These are phyloP conservation scores for Blastobasis adustella DNA, from an alignment of 2,888 invertebrate genomes.

Conservation along the genomic window DNA sequence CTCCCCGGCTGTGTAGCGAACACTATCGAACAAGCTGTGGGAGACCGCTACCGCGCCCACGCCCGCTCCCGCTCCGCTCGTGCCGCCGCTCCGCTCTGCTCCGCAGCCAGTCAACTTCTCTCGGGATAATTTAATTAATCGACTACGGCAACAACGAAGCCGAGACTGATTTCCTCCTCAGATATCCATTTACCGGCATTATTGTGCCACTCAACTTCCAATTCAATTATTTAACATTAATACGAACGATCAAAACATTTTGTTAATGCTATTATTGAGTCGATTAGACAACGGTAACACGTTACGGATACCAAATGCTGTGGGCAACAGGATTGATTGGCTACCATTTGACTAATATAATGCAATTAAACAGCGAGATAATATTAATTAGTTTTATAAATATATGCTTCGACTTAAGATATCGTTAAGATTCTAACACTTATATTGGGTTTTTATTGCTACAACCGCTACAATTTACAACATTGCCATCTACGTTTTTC, in stretches of 20 bases:
- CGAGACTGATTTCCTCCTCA: constrained; percentile 60
- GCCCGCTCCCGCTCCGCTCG: constrained; percentile 13
- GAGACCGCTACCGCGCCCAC: constrained; percentile 6
- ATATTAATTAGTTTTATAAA: no score
- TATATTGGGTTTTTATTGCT: no score
- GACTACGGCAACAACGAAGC: constrained; percentile 50
- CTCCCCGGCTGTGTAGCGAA: constrained; percentile 49
- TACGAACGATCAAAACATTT: constrained; percentile 23
- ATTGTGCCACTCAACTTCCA: constrained; percentile 55
- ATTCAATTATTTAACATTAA: constrained; percentile 47
- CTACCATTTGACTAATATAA: no score
- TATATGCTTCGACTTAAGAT: no score
- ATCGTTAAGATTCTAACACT: no score
- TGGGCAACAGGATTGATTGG: background rate
- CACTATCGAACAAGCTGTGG: constrained; percentile 22
- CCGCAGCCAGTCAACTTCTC: constrained; percentile 35
- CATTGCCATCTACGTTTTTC: no score
- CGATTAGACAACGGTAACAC: constrained; percentile 3
- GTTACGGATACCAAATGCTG: background rate
- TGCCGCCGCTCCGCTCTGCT: constrained; percentile 5
- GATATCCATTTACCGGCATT: constrained; percentile 64
- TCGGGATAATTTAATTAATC: constrained; percentile 65
- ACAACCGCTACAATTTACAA: no score
- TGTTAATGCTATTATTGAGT: constrained; percentile 3
- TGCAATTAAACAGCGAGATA: no score